Base-by-base conservation (phyloP, 2,113 vertebrate genomes). In the Lipotes vexillifer region DNA sequence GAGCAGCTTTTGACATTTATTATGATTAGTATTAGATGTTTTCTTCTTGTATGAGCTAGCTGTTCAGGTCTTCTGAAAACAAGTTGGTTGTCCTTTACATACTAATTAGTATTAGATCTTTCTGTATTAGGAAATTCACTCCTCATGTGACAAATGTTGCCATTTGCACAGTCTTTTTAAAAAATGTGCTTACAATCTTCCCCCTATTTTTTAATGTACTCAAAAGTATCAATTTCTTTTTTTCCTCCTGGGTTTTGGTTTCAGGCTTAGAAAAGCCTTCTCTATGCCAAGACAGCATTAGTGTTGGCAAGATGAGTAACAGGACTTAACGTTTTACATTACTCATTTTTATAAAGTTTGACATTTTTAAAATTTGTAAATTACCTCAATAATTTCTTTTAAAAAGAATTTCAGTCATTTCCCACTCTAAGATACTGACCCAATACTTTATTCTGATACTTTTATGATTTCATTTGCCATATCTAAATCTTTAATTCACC, bases 401-500 rank as follows among this genome's bases (percentile, higher is more conserved):
- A 80, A 81, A 33, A 88, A 87, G 29, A 93, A 95, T 89, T 97
- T 66, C 55, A 78, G 69, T 88, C 77, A 95, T 88, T 85, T 93
- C 49, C 44, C 63, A 88, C 18, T 81, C 7, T 1, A 80, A 80
- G 8, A 96, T 46, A 93, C 1, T 85, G 49, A 88, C 52, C 27
- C 71, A 75, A 44, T 78, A 72, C 87, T 78, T 90, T 61, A 87
- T 86, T 95, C 41, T 89, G 77, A 52, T 36, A 41, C 5, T 78
- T 96, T 77, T 25, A 96, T 61, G 36, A 61, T 77, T 65, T 94
- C 29, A 93, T 59, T 61, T 90, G 61, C 38, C 68, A 78, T 55
- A 86, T 63, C 94, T 94, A 96, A 93, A 65, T 92, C 44, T 96
- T 93, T 85, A 96, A 97, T 25, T 68, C 57, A 88, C 55, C 20